These are phyloP conservation scores for Apamea anceps DNA, from an alignment of 2,888 invertebrate species.

Conservation along the genomic window DNA sequence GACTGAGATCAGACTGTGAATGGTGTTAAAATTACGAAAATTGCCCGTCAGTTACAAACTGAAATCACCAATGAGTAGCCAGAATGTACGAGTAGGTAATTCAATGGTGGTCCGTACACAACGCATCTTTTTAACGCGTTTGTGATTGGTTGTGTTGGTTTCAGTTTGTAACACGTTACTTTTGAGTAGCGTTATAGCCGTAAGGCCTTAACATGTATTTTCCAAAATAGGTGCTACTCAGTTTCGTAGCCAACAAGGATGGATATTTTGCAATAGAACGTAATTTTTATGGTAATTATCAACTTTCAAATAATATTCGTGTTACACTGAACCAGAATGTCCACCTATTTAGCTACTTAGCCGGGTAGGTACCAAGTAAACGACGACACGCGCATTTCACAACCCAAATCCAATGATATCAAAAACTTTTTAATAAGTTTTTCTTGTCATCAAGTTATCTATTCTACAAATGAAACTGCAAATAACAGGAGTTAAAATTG, in stretches of 20 bases:
- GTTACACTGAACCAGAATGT: slow-evolving; percentile 12
- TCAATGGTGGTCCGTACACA: not conserved
- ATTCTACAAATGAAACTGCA: slow-evolving; percentile 26
- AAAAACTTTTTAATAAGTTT: slow-evolving; percentile 28
- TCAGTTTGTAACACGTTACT: not conserved
- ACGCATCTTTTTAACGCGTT: not conserved
- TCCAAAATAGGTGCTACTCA: not conserved
- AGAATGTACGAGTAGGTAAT: not conserved
- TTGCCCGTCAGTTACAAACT: not conserved
- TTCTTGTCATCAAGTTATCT: slow-evolving; percentile 38
- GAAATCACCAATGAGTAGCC: not conserved
- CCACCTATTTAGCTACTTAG: slow-evolving; percentile 20
- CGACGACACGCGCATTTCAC: slow-evolving; percentile 51
- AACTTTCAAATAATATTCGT: not conserved
- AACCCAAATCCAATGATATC: slow-evolving; percentile 41
- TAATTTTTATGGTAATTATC: not conserved
- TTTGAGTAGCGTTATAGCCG: not conserved
- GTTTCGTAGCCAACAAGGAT: slow-evolving; percentile 1
- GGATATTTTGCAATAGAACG: not conserved
- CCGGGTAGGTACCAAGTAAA: slow-evolving; percentile 1
- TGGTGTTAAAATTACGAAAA: too few species aligned
- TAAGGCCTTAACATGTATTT: not conserved
- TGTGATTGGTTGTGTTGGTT: not conserved
- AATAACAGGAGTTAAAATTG: slow-evolving; percentile 27
- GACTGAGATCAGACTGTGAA: too few species aligned